Conservation (phyloP, 2,113 vertebrate species). For the Vicugna pacos region DNA sequence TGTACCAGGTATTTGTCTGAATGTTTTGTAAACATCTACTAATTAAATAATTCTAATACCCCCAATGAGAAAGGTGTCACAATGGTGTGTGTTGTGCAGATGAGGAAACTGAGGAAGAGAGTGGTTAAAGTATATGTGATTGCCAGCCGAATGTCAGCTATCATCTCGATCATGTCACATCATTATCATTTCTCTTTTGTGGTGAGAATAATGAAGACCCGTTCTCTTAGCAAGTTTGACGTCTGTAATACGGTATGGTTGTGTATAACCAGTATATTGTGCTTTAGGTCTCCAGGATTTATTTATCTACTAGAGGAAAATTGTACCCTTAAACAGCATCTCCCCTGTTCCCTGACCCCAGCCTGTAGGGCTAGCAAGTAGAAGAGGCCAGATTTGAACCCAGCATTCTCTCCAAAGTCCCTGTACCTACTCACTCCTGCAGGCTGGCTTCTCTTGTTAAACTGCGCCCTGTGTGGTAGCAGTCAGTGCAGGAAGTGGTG, state of each 20-base stretch:
- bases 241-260: neutral
- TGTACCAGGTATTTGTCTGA: neutral
- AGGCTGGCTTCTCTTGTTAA: neutral
- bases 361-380: neutral
- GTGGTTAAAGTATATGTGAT: neutral
- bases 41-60: conserved; percentile 12
- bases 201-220: neutral
- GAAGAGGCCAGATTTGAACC: neutral
- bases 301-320: neutral
- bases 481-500: neutral
- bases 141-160: neutral
- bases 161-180: neutral
- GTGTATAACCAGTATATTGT: neutral
- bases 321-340: neutral
- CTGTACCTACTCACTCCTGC: neutral
- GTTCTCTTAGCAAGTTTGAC: neutral
- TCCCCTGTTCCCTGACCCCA: neutral
- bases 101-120: neutral
- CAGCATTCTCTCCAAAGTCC: neutral
- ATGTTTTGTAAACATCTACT: conserved; percentile 15
- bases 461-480: neutral
- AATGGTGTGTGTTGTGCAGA: neutral
- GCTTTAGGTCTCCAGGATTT: neutral
- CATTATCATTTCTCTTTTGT: neutral
- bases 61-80: neutral